These are phyloP conservation scores for Strigamia maritima DNA, from an alignment of 2,888 invertebrate species.

Conservation along the genomic window DNA sequence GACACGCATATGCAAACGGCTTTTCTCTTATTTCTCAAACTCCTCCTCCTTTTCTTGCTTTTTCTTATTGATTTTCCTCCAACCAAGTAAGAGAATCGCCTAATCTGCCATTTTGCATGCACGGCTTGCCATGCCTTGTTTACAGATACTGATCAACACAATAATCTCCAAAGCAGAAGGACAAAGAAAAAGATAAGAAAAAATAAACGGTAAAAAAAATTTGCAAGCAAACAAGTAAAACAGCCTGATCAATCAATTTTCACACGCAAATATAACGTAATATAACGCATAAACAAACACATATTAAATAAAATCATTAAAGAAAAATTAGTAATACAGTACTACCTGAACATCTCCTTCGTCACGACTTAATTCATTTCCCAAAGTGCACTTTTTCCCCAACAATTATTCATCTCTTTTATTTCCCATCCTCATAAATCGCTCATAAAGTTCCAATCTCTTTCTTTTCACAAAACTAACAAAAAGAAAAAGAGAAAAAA, in stretches of 20 bases:
- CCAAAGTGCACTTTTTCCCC: conserved; percentile 13
- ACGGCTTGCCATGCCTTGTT: conserved; percentile 29
- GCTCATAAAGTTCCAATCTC: conserved; percentile 9
- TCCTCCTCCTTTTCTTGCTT: conserved; percentile 20
- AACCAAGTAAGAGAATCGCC: conserved; percentile 29
- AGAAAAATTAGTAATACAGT: neutral
- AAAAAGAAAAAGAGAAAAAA: conserved; percentile 8
- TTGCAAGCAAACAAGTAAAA: neutral
- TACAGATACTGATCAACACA: conserved; percentile 29
- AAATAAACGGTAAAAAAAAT: neutral
- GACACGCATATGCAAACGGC: conserved; percentile 29
- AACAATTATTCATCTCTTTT: conserved; percentile 1
- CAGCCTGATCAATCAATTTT: conserved; percentile 23
- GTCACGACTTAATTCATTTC: neutral
- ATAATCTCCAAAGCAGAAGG: conserved; percentile 16
- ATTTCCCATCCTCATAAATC: conserved; percentile 24
- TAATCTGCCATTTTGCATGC: conserved; percentile 29
- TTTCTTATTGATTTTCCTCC: conserved; percentile 27
- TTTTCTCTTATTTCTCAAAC: conserved; percentile 24
- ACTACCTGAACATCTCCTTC: too few relatives aligned
- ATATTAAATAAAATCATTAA: neutral
- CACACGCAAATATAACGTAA: neutral
- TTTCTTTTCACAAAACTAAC: neutral
- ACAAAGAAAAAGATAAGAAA: conserved; percentile 1
- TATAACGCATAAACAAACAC: neutral